These are phyloP conservation scores for Chelonia mydas DNA, from an alignment of 2,797 vertebrate genomes.

Conservation along the genomic window DNA sequence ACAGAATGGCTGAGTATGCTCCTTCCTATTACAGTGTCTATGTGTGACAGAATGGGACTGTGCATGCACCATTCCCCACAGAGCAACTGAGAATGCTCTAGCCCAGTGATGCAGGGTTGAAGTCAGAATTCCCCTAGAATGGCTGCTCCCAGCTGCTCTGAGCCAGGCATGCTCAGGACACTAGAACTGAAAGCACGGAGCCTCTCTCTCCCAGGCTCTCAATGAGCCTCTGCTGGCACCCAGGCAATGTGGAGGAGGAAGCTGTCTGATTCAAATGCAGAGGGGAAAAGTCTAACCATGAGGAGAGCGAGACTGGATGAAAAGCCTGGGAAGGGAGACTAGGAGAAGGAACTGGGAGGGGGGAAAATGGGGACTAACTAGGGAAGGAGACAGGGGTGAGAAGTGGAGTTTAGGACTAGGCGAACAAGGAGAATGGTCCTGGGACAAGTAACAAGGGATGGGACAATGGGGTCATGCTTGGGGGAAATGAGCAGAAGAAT, in stretches of 20 bases:
- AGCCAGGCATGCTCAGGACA: background rate
- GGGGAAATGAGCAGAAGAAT: no score
- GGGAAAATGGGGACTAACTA: fast-evolving
- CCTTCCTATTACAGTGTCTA: background rate
- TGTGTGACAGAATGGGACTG: background rate
- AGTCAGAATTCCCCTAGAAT: background rate
- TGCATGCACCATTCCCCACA: background rate
- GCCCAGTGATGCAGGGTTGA: background rate
- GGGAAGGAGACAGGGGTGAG: background rate
- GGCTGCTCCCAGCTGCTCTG: background rate
- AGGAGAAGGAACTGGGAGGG: background rate
- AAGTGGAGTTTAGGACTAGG: background rate
- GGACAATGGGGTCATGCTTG: background rate
- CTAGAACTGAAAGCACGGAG: background rate
- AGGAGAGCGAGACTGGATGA: background rate
- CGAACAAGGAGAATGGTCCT: background rate
- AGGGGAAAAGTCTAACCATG: background rate
- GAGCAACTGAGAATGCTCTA: background rate
- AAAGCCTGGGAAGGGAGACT: background rate
- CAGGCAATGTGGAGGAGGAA: background rate
- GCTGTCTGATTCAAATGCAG: background rate
- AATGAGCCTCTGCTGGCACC: background rate
- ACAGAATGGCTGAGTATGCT: background rate
- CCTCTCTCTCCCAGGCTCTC: background rate
- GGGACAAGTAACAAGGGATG: background rate